These are phyloP conservation scores for Helleia helle DNA, from an alignment of 2,888 invertebrate species.

Conservation along the genomic window DNA sequence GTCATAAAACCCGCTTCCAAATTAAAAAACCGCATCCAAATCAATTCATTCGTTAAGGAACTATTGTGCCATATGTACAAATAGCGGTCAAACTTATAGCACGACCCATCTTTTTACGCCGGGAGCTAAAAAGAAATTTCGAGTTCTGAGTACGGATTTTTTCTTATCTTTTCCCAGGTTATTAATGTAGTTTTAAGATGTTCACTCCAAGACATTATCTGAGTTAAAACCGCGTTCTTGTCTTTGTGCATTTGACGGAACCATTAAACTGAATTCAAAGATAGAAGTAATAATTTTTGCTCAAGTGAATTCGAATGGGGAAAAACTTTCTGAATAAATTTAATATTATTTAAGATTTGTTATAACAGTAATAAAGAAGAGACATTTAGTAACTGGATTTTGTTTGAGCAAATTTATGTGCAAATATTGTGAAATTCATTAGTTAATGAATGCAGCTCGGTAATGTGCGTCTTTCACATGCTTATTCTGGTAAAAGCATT, in stretches of 20 bases:
- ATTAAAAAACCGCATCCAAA: too few species aligned
- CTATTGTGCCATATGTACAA: too few species aligned
- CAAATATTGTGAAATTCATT: slow-evolving; percentile 71
- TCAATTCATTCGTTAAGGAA: too few species aligned
- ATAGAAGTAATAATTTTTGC: slow-evolving; percentile 10
- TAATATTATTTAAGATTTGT: slow-evolving; percentile 4
- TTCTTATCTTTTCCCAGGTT: slow-evolving; percentile 39
- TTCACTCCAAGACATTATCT: slow-evolving; percentile 54
- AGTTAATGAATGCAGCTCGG: slow-evolving; percentile 70
- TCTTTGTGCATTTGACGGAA: slow-evolving; percentile 49
- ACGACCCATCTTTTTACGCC: too few species aligned
- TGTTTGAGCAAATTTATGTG: slow-evolving; percentile 70
- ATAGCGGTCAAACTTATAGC: too few species aligned
- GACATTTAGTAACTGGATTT: too few species aligned
- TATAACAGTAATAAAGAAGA: background rate
- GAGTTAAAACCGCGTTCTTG: slow-evolving; percentile 48
- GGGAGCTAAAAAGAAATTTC: too few species aligned
- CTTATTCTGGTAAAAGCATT: too few species aligned
- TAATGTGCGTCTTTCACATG: too few species aligned
- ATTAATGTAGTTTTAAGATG: slow-evolving; percentile 68
- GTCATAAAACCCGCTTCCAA: too few species aligned
- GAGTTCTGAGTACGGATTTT: slow-evolving; percentile 46
- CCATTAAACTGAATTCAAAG: slow-evolving; percentile 36
- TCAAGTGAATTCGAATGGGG: slow-evolving; percentile 8
- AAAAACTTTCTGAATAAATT: slow-evolving; percentile 10